Percentiles rank a stretch among this genome's conserved stretches.
Evolutionary conservation across 1,140 invertebrate species (phyloP).

Genomic region (Trichogramma pretiosum): DNA sequence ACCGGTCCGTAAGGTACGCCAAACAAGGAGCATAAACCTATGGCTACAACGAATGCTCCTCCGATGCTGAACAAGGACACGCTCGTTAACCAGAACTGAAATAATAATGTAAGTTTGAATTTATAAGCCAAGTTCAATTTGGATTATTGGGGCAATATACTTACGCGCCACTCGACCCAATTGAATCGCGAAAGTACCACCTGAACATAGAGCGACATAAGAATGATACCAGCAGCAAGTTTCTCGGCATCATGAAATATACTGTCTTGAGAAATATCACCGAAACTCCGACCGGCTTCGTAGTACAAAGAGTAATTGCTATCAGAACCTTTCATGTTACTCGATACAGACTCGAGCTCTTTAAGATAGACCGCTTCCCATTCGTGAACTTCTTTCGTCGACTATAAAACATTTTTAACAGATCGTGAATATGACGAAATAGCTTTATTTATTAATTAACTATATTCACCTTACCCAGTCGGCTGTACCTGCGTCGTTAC

Average conservation of each 20-base stretch:
- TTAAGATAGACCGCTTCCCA: constrained; percentile 60
- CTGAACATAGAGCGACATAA: constrained; percentile 68
- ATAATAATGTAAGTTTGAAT: constrained; percentile 6
- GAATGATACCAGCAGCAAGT: constrained; percentile 55
- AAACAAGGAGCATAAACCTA: constrained; percentile 63
- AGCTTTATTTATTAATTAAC: too few species aligned
- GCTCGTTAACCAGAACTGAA: constrained; percentile 35
- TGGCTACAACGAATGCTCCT: constrained; percentile 65
- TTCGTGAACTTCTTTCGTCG: constrained; percentile 50
- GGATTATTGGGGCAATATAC: constrained; percentile 16
- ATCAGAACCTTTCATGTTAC: constrained; percentile 21
- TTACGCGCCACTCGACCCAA: constrained; percentile 62
- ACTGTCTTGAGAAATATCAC: constrained; percentile 56
- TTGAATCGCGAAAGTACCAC: constrained; percentile 65
- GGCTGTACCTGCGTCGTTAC: constrained; percentile 62
- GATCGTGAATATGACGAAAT: neutral
- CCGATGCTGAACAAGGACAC: constrained; percentile 63
- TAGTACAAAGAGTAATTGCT: constrained; percentile 48
- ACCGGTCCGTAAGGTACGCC: constrained; percentile 72
- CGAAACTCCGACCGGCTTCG: constrained; percentile 61
- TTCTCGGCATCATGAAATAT: constrained; percentile 68
- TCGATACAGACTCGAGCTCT: constrained; percentile 38
- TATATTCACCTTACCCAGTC: constrained; percentile 52
- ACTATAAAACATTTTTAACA: constrained; percentile 29
- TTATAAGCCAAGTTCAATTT: neutral